Percentiles rank a stretch among this genome's conserved stretches.
phyloP scores from a whole-genome alignment of 2,113 vertebrate species.

The Boulengeromyrus knoepffleri region DNA sequence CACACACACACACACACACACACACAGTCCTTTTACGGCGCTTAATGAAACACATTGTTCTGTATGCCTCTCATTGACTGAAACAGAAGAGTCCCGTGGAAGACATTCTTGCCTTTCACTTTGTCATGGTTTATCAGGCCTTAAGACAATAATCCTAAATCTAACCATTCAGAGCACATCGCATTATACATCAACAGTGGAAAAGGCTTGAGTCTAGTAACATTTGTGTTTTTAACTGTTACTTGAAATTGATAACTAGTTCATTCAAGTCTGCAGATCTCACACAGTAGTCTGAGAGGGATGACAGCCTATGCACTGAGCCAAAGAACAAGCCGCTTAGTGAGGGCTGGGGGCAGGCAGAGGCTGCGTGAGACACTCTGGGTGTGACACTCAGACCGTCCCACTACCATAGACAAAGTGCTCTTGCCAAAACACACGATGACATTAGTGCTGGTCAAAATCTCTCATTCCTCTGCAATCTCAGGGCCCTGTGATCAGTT shows the following conservation, averaged over 20 bases:
- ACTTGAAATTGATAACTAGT: background rate
- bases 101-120: background rate
- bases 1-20: no score
- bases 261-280: background rate
- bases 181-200: background rate
- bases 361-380: background rate
- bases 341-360: background rate
- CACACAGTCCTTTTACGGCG: background rate
- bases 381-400: background rate
- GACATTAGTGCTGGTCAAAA: background rate
- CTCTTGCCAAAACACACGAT: background rate
- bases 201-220: background rate
- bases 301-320: background rate
- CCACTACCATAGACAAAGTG: background rate
- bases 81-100: background rate
- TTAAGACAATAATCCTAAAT: background rate
- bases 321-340: background rate
- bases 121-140: background rate
- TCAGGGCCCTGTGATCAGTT: background rate
- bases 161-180: background rate
- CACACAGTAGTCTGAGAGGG: background rate
- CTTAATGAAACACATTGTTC: background rate
- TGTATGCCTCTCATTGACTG: background rate
- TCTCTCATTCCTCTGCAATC: background rate
- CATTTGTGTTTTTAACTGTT: background rate